Percentiles rank a stretch among this genome's conserved stretches.
These are phyloP conservation scores for Pissodes strobi DNA, from an alignment of 1,140 invertebrate genomes.

Conservation along the genomic window DNA sequence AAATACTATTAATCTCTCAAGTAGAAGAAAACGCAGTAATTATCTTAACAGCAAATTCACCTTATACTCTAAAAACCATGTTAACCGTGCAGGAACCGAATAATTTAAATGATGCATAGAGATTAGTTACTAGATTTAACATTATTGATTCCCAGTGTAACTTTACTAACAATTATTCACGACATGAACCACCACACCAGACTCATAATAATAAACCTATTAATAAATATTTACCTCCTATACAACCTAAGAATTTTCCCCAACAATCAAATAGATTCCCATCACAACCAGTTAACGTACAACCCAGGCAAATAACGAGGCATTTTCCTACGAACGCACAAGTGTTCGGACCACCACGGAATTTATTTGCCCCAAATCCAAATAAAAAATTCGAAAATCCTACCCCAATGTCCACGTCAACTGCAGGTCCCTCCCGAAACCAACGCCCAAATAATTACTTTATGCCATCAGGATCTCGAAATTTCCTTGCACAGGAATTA, in stretches of 20 bases:
- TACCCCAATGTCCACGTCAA: too few species aligned
- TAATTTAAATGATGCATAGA: slow-evolving; percentile 7
- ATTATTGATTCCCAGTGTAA: background rate
- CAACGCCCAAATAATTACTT: too few species aligned
- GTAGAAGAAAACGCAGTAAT: background rate
- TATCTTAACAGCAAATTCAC: slow-evolving; percentile 10
- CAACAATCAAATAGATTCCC: slow-evolving; percentile 28
- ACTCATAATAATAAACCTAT: too few species aligned
- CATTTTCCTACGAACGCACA: slow-evolving; percentile 33
- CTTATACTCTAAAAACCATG: too few species aligned
- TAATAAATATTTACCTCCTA: too few species aligned
- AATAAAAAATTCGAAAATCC: background rate
- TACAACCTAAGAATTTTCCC: too few species aligned
- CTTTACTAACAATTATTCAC: background rate
- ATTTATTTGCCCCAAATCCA: slow-evolving; percentile 18
- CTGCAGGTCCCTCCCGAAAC: background rate
- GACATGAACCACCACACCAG: background rate
- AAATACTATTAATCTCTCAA: slow-evolving; percentile 4
- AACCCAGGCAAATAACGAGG: slow-evolving; percentile 17
- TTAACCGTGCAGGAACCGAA: background rate
- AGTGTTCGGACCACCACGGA: slow-evolving; percentile 36
- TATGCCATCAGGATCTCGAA: too few species aligned
- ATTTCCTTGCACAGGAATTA: too few species aligned
- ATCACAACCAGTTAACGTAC: slow-evolving; percentile 26
- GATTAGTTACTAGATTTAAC: background rate